Evolutionary conservation across 1,140 invertebrate genomes (phyloP), one percentile per base, ranked within the genome.

Genomic region (Pteromalus puparum): DNA sequence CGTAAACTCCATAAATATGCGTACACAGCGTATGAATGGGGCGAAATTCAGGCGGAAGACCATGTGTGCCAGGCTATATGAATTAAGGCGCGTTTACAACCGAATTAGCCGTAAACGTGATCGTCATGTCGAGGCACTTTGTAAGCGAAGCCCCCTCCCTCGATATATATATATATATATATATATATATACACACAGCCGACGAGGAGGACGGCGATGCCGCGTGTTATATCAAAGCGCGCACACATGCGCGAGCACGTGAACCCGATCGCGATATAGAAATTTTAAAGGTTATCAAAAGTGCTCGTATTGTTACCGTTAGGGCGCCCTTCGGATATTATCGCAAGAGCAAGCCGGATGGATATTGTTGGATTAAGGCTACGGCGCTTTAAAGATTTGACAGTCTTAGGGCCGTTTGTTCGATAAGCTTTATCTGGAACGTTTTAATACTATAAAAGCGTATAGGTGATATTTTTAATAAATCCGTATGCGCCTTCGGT

Each of bases 51-150:
- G 18, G 53, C 21, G 53, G 53, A n/a, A 21, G 18, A 21, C 18
- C 53, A 21, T n/a, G 53, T n/a, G 18, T 61, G 53, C 53, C 34
- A 13, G 72, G 30, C 21, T 18, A 12, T 75, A 48, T n/a, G 73
- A 75, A 75, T 75, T 75, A 13, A 78, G 28, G n/a, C 74, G 83
- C 68, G 77, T 84, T 84, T 80, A 84, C 76, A 67, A 30, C 7
- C 53, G 34, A 84, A 84, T 84, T 84, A 84, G 83, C 70, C 46
- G 53, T 84, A 74, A 84, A 80, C 83, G 76, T 67, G 83, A 84
- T 84, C 70, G 83, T 68, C 78, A 46, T 28, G 83, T 46, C 34
- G 30, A 83, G 42, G 67, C 24, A 68, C 72, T 67, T 34, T 67
- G 70, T 75, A 38, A 24, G 46, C 61, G 53, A 21, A 61, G 53